Base-by-base conservation (phyloP, 2,797 vertebrate genomes). In the Merluccius polli region DNA sequence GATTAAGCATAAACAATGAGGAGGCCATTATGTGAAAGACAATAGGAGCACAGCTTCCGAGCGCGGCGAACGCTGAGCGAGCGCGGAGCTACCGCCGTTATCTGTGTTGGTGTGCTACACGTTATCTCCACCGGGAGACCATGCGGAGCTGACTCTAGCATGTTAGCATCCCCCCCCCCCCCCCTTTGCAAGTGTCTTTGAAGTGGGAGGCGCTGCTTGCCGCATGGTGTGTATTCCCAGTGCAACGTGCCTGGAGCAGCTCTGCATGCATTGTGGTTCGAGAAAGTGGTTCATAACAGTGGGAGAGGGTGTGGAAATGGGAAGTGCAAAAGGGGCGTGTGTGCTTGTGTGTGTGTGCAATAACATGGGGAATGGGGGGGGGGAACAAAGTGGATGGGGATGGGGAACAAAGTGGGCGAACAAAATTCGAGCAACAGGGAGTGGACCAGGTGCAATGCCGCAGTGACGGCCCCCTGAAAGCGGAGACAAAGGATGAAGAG, bases 1-100 rank as follows among this genome's bases (percentile, higher is more conserved):
- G 92, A 92, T 90, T 82, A 80, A 30, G 75, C 78, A 78, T 86
- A 82, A 85, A 87, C 84, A 82, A 82, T 76, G 74, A 33, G 75
- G 6, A 44, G 30, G 30, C 69, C 88, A 86, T 84, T 76, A 87
- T 78, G 72, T 70, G 77, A 79, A 48, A 52, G 33, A 76, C 78
- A 77, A 72, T 74, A 18, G 5, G 12, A 48, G 31, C 4, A 32
- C 8, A 32, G 72, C 73, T 67, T 69, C 78, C 32, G 74, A 59
- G n/a, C 6, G 38, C 38, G 38, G 38, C 38, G 38, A 65, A 27
- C 8, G 36, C n/a, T n/a, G n/a, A n/a, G 21, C 48, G 18, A n/a
- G 44, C 16, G 11, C 41, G 41, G 41, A 2, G 41, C 13, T 15
- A 3, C 1, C 2, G 44, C 4, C 16, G 18, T n/a, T n/a, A n/a